phyloP scores from a whole-genome alignment of 1,140 invertebrate species.

The Trachymyrmex septentrionalis region DNA sequence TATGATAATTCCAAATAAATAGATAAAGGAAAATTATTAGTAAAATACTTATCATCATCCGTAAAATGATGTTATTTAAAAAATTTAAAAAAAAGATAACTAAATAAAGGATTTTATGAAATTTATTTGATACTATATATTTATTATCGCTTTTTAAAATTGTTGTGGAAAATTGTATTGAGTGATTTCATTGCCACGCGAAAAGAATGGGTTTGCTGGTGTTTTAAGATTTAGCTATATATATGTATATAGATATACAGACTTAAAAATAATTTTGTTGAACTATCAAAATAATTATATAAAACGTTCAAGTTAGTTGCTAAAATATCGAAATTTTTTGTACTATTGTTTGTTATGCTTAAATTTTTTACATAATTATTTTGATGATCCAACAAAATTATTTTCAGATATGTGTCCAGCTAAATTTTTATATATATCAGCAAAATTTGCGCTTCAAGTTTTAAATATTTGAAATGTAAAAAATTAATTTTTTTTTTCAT shows the following conservation, averaged over 20 bases:
- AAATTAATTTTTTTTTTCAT: constrained; percentile 1
- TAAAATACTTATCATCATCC: background rate
- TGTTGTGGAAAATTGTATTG: background rate
- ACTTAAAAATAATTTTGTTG: too few species aligned
- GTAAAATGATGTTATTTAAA: background rate
- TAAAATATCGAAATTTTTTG: too few species aligned
- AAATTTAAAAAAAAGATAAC: background rate
- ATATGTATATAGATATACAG: too few species aligned
- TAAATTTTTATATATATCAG: too few species aligned
- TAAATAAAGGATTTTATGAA: background rate
- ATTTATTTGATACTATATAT: background rate
- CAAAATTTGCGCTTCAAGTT: background rate
- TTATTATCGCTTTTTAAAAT: background rate
- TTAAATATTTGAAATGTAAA: background rate
- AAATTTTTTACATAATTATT: too few species aligned
- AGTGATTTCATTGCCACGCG: background rate
- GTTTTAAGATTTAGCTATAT: too few species aligned
- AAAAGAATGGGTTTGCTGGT: too few species aligned
- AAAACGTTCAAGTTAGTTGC: too few species aligned
- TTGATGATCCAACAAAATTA: too few species aligned
- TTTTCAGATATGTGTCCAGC: too few species aligned
- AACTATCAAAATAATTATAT: too few species aligned
- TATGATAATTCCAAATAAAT: background rate
- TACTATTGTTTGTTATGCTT: too few species aligned
- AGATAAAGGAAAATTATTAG: background rate